These are phyloP conservation scores for Apodemus sylvaticus DNA, from an alignment of 2,113 vertebrate genomes.

Conservation along the genomic window DNA sequence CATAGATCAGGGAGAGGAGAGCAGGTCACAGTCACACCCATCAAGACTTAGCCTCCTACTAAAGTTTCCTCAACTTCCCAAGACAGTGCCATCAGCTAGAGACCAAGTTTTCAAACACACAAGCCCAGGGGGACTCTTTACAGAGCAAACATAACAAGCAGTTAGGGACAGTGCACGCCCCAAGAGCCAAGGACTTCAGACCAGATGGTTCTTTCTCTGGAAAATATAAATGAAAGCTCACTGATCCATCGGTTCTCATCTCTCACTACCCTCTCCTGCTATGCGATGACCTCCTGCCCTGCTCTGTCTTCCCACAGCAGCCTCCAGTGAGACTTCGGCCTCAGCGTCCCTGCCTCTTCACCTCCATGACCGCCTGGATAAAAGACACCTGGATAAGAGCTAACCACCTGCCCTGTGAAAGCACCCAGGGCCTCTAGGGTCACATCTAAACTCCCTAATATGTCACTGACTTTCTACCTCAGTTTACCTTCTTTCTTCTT, in stretches of 20 bases:
- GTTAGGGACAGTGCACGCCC: background rate
- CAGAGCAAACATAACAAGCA: background rate
- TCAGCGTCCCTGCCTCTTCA: background rate
- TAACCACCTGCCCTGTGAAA: background rate
- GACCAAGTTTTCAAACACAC: background rate
- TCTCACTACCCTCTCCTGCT: no score
- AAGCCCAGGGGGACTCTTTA: background rate
- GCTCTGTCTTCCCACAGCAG: background rate
- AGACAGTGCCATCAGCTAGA: background rate
- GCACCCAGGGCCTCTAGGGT: background rate
- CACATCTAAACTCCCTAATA: background rate
- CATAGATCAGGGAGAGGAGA: background rate
- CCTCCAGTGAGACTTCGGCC: no score
- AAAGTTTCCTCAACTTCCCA: background rate
- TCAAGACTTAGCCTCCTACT: background rate
- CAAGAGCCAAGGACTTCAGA: background rate
- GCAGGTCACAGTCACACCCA: fast-evolving
- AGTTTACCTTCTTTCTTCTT: background rate
- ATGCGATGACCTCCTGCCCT: background rate
- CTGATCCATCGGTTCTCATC: background rate
- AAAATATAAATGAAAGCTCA: background rate
- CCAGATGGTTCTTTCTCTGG: background rate
- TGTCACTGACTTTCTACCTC: background rate
- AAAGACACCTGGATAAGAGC: background rate
- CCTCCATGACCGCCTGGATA: background rate